A percentile compares a stretch with the other conserved stretches of the same genome.
Evolutionary conservation across 2,113 vertebrate species (phyloP).

Genomic region (Elephas maximus): DNA sequence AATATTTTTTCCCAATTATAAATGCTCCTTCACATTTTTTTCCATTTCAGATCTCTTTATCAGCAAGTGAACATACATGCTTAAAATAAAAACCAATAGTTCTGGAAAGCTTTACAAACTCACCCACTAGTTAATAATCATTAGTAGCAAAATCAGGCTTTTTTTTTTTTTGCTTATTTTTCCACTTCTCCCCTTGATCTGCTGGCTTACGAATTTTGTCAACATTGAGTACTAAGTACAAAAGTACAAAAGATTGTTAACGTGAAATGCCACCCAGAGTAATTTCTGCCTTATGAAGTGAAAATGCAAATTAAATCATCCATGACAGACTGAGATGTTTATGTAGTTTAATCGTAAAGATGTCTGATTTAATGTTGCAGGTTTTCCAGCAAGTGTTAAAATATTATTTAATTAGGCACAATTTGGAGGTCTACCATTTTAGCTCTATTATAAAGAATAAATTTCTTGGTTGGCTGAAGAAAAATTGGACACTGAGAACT

Average conservation of each 20-base stretch:
- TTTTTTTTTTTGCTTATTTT: neutral
- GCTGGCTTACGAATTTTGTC: slow-evolving; percentile 23
- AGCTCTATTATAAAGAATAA: neutral
- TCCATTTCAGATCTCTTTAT: slow-evolving; percentile 29
- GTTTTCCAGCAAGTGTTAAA: neutral
- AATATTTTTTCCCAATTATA: slow-evolving; percentile 35
- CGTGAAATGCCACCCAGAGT: neutral
- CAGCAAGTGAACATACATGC: slow-evolving; percentile 3
- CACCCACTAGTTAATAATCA: slow-evolving; percentile 33
- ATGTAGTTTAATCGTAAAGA: neutral
- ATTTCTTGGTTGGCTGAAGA: neutral
- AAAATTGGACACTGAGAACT: neutral
- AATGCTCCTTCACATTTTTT: neutral
- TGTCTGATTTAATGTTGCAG: neutral
- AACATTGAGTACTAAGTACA: neutral
- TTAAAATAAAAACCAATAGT: slow-evolving; percentile 17
- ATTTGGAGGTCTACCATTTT: neutral
- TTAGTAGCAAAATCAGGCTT: neutral
- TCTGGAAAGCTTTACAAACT: neutral
- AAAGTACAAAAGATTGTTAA: neutral
- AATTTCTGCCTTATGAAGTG: neutral
- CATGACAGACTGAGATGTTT: neutral
- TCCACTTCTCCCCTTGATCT: neutral
- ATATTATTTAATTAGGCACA: slow-evolving; percentile 15
- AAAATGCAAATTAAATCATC: neutral